Evolutionary conservation across 2,797 vertebrate species (phyloP), one percentile per base, ranked within the genome.

Genomic region (Urocyon cinereoargenteus): DNA sequence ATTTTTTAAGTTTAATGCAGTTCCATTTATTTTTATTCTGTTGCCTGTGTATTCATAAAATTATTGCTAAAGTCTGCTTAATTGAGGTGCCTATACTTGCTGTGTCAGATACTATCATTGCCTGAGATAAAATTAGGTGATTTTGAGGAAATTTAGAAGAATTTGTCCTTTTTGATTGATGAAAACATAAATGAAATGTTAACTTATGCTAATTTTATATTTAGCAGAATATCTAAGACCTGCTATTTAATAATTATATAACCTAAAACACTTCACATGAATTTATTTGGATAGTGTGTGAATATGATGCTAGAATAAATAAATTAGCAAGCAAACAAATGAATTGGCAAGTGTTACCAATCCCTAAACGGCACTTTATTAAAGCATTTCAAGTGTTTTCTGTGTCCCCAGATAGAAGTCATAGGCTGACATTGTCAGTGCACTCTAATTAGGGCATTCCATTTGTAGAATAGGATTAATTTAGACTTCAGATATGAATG

Each of bases 131-230:
- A 87, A 57, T 88, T 93, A 59, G 12, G 15, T 57, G 51, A 7
- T 90, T 93, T 86, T 75, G 36, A 77, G 26, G 57, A 9, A 6
- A 72, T 81, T 86, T 86, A 86, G 24, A 91, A 51, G 49, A 86
- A 68, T 61, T 64, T 81, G 51, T 61, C 40, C 7, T 77, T 93
- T 95, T 92, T 73, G 57, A 66, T 78, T 88, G 36, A 73, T 78
- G 93, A 95, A 96, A 92, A 64, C 14, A 55, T 77, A 86, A 86
- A 68, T 4, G 51, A 79, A 26, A 16, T 81, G 36, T 85, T 94
- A 94, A 94, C 87, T 90, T 87, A 73, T 93, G 34, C 68, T 90
- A 81, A 72, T 94, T 96, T 86, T 55, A 45, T 49, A 55, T 87
- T 24, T 24, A 94, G 21, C 18, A 91, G 66, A 86, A 49, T 90